These are phyloP conservation scores for Brachionus sp. DNA, from an alignment of 1,140 invertebrate species.

Conservation along the genomic window DNA sequence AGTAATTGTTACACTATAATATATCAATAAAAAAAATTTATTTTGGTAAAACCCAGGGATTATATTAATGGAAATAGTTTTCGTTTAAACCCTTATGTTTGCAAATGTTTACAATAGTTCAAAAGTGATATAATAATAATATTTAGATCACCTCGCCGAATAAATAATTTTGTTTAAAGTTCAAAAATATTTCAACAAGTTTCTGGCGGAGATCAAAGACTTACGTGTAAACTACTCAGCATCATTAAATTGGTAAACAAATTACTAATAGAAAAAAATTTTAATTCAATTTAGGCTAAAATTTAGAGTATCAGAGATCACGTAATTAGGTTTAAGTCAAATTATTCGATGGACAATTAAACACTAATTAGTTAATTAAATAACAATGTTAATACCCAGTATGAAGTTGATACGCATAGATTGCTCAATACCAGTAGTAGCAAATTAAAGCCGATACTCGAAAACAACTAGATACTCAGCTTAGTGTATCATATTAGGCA, in stretches of 20 bases:
- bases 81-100: too few species aligned
- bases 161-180: neutral
- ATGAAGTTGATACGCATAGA: constrained; percentile 10
- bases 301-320: neutral
- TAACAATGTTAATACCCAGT: constrained; percentile 33
- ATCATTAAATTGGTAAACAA: neutral
- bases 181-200: neutral
- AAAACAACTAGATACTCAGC: constrained; percentile 31
- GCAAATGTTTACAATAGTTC: too few species aligned
- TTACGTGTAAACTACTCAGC: neutral
- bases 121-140: neutral
- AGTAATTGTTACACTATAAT: too few species aligned
- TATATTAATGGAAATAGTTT: too few species aligned
- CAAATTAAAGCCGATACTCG: constrained; percentile 34
- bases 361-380: constrained; percentile 37
- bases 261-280: neutral
- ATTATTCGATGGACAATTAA: neutral
- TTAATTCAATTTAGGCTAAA: neutral
- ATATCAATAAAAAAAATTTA: too few species aligned
- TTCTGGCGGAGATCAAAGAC: neutral
- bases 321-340: neutral
- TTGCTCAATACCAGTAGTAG: neutral
- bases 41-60: too few species aligned
- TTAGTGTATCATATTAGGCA: neutral
- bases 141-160: neutral